Percentiles rank a stretch among this genome's conserved stretches.
Conservation (phyloP, 2,888 invertebrate genomes). For the Chloroclystis v-ata region DNA sequence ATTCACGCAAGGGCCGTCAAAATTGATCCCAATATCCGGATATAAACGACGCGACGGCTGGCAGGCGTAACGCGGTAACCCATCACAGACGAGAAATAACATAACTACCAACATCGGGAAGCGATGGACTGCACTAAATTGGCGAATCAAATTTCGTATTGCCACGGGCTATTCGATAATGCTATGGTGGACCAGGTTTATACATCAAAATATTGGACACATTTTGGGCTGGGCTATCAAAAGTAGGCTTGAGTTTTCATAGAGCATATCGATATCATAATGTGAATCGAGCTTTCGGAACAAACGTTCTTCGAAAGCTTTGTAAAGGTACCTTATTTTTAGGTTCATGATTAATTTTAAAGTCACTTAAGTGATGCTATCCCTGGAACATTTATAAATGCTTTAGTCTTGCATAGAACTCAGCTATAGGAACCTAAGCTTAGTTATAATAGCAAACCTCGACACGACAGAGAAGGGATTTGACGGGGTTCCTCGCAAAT, state of each 20-base stretch:
- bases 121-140: conserved; percentile 19
- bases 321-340: no score
- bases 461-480: conserved; percentile 2
- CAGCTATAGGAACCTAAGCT: no score
- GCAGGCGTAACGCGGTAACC: conserved; percentile 58
- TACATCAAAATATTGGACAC: background rate
- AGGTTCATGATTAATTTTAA: no score
- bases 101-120: conserved; percentile 14
- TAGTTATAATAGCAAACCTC: no score
- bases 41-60: conserved; percentile 43
- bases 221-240: background rate
- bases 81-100: conserved; percentile 33
- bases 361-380: no score
- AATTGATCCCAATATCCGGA: conserved; percentile 67
- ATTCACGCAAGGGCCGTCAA: conserved; percentile 16
- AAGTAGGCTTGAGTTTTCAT: no score
- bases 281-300: no score
- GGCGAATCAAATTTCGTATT: conserved; percentile 10
- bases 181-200: background rate
- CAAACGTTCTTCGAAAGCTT: no score
- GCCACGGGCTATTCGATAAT: conserved; percentile 1
- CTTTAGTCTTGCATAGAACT: no score
- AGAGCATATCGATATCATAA: no score
- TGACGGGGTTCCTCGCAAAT: conserved; percentile 11
- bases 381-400: no score